These are phyloP conservation scores for Sericinus montela DNA, from an alignment of 2,888 invertebrate genomes.

Conservation along the genomic window DNA sequence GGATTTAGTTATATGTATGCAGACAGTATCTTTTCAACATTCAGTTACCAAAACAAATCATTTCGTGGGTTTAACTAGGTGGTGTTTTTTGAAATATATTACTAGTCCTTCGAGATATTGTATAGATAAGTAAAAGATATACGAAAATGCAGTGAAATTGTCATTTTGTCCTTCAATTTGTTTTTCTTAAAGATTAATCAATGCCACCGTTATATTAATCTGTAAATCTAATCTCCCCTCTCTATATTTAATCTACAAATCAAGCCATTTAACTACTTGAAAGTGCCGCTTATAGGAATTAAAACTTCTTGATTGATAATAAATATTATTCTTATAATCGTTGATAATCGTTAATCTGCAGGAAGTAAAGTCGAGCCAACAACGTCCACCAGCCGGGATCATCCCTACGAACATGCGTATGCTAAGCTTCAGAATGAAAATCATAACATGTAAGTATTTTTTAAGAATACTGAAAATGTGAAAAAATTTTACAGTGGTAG, in stretches of 20 bases:
- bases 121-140: no score
- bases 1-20: no score
- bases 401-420: slow-evolving; percentile 87
- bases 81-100: no score
- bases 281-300: slow-evolving; percentile 38
- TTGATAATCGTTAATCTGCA: slow-evolving; percentile 30
- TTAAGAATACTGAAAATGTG: not conserved
- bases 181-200: slow-evolving; percentile 16
- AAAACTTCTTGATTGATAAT: slow-evolving; percentile 22
- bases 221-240: slow-evolving; percentile 29
- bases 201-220: slow-evolving; percentile 29
- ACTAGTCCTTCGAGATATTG: no score
- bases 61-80: no score
- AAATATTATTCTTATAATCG: slow-evolving; percentile 6
- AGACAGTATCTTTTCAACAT: no score
- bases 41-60: no score
- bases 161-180: not conserved
- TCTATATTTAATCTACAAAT: slow-evolving; percentile 26
- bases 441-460: slow-evolving; percentile 63
- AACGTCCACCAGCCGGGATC: slow-evolving; percentile 70
- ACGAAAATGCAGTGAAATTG: no score
- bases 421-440: slow-evolving; percentile 83
- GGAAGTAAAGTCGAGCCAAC: slow-evolving; percentile 52
- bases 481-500: not conserved
- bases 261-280: slow-evolving; percentile 21